A percentile compares a stretch with the other conserved stretches of the same genome.
Evolutionary conservation across 2,888 invertebrate genomes (phyloP).

Genomic region (Rhagonycha fulva): DNA sequence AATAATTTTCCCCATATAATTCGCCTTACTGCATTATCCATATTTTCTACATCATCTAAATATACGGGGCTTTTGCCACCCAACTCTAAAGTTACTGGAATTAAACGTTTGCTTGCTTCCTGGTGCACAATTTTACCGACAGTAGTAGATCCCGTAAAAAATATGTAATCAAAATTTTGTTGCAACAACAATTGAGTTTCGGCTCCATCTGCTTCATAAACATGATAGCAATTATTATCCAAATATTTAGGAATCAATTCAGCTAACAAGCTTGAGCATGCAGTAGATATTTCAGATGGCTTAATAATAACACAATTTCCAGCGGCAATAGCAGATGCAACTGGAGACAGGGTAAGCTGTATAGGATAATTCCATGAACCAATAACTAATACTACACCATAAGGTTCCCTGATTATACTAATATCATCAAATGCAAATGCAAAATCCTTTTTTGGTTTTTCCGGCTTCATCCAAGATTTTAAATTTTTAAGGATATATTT

Average conservation of each 20-base stretch:
- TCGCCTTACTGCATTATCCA: conserved; percentile 76
- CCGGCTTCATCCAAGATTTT: conserved; percentile 77
- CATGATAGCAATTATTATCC: conserved; percentile 69
- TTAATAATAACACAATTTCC: conserved; percentile 91
- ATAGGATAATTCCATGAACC: conserved; percentile 98
- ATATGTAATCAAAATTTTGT: conserved; percentile 76
- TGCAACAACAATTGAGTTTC: conserved; percentile 71
- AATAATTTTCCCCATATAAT: conserved; percentile 94
- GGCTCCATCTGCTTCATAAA: conserved; percentile 65
- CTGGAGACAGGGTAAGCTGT: conserved; percentile 76
- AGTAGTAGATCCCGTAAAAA: conserved; percentile 70
- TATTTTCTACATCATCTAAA: conserved; percentile 81
- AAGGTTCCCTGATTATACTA: conserved; percentile 82
- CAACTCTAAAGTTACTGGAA: conserved; percentile 76
- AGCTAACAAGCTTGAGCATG: conserved; percentile 71
- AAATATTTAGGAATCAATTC: conserved; percentile 83
- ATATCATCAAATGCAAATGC: conserved; percentile 74
- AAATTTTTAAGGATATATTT: conserved; percentile 70
- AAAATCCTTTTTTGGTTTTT: conserved; percentile 76
- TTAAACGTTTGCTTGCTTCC: conserved; percentile 73
- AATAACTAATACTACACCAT: conserved; percentile 84
- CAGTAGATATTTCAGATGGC: conserved; percentile 84
- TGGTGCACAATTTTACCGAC: conserved; percentile 72
- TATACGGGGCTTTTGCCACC: conserved; percentile 87
- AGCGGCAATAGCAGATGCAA: conserved; percentile 85